Base-by-base conservation (phyloP, 2,797 vertebrate species). In the Halcyon smyrnensis region DNA sequence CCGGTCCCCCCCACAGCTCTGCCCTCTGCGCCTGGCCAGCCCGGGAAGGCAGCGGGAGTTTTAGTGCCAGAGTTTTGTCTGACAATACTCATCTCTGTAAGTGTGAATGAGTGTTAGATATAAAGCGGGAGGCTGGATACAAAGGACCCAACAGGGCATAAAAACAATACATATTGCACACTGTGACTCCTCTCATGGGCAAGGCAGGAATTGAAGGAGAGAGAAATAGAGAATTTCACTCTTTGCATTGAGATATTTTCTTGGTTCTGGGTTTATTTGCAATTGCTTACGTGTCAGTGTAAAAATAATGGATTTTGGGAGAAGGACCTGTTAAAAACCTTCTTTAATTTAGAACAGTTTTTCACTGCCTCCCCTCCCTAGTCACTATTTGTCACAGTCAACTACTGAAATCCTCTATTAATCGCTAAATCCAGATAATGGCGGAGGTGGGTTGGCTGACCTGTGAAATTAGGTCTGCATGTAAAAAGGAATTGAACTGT, bases 391-490 rank as follows among this genome's bases (percentile, higher is more conserved):
- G 90, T 87, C 62, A 89, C 60, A 91, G 80, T 90, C 79, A 91
- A 64, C 79, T 89, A 96, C 90, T 88, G 93, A 97, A 89, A 95
- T 94, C 83, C 91, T 89, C 71, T 86, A 82, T 95, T 87, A 95
- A 87, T 90, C 84, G 93, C 88, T 84, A 97, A 92, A 94, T 97
- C 87, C 93, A 89, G 93, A 88, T 96, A 89, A 95, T 90, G 68
- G 78, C 45, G 8, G 90, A 95, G 75, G 92, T 85, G 88, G 89
- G 87, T 68, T 91, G 91, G 81, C 88, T 96, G 94, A 92, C 95
- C 88, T 95, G 93, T 92, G 96, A 96, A 96, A 97, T 95, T 83
- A 94, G 95, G 97, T 95, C 92, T 92, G 82, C 88, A 96, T 94
- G 92, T 88, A 84, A 79, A 95, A 94, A 96, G 90, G 84, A 96